These are phyloP conservation scores for Lutjanus argentimaculatus DNA, from an alignment of 2,797 vertebrate species.

Conservation along the genomic window DNA sequence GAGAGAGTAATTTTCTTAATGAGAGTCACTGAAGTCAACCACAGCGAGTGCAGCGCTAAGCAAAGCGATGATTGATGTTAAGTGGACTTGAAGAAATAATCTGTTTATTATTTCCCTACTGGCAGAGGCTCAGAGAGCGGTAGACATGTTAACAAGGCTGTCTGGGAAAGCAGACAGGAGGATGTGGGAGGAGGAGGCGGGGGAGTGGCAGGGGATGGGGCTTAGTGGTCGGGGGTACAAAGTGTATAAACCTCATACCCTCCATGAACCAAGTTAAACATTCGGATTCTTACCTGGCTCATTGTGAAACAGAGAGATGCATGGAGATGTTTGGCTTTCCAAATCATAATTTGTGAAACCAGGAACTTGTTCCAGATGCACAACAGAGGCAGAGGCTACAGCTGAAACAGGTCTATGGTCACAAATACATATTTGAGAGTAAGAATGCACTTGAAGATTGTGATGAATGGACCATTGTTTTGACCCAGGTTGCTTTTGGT, in stretches of 20 bases:
- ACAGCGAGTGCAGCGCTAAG: background rate
- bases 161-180: constrained; percentile 71
- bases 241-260: background rate
- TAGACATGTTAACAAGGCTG: constrained; percentile 76
- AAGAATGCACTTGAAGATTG: background rate
- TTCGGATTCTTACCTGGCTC: background rate
- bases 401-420: background rate
- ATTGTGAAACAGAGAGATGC: background rate
- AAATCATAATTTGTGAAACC: background rate
- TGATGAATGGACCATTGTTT: background rate
- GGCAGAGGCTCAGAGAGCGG: constrained; percentile 63
- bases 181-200: constrained; percentile 30
- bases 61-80: constrained; percentile 51
- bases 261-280: constrained; percentile 21
- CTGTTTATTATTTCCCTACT: constrained; percentile 74
- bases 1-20: constrained; percentile 48
- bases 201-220: constrained; percentile 7
- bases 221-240: background rate
- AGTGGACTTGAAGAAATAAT: constrained; percentile 65
- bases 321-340: background rate
- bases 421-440: constrained; percentile 13
- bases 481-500: background rate
- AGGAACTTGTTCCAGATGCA: constrained; percentile 1
- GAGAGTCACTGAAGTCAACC: constrained; percentile 52
- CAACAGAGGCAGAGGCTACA: background rate